phyloP scores from a whole-genome alignment of 64 coral and sea anemone genomes.

The Pocillopora damicornis region DNA sequence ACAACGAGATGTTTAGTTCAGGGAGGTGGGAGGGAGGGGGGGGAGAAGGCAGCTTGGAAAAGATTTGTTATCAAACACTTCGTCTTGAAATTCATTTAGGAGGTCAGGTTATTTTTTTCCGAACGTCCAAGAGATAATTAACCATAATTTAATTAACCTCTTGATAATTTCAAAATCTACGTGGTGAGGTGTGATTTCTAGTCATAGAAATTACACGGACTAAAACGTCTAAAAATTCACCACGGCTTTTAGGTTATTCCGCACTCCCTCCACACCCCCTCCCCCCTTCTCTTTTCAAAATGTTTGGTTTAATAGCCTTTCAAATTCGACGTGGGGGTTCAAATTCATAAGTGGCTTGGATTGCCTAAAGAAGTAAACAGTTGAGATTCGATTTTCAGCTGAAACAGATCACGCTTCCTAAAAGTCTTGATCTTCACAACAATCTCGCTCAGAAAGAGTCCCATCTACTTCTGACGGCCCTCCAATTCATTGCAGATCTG shows the following conservation, averaged over 20 bases:
- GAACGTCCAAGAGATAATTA: too few relatives aligned
- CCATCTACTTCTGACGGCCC: too few relatives aligned
- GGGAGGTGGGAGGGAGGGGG: neutral
- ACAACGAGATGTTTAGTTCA: neutral
- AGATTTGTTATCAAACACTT: too few relatives aligned
- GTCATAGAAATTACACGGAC: too few relatives aligned
- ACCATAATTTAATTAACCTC: too few relatives aligned
- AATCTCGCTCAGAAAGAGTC: neutral
- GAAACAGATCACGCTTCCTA: neutral
- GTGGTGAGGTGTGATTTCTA: too few relatives aligned
- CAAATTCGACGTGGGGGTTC: neutral
- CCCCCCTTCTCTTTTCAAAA: neutral
- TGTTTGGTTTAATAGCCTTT: neutral
- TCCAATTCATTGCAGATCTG: too few relatives aligned
- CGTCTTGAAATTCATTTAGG: too few relatives aligned
- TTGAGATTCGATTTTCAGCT: conserved; percentile 8
- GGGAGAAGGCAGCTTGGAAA: too few relatives aligned
- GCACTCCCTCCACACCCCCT: neutral
- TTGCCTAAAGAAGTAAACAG: neutral
- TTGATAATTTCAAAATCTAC: too few relatives aligned
- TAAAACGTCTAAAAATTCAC: too few relatives aligned
- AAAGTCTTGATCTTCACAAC: neutral
- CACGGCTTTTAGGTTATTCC: neutral
- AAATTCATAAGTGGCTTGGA: neutral
- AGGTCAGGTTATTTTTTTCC: too few relatives aligned